These are phyloP conservation scores for Delia radicum DNA, from an alignment of 1,140 invertebrate genomes.

Conservation along the genomic window DNA sequence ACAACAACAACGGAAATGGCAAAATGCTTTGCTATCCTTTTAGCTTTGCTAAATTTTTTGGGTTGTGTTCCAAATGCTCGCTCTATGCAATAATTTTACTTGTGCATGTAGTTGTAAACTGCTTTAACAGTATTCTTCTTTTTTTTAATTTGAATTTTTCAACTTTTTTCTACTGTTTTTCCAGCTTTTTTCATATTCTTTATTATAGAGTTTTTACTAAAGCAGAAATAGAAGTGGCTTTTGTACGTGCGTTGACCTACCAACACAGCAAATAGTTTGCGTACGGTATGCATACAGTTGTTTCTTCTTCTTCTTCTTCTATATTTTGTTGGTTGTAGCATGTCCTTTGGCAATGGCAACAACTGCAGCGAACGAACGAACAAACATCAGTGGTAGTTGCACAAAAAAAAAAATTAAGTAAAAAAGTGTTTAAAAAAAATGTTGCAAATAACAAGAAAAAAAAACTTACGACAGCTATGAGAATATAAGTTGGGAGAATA, in stretches of 20 bases:
- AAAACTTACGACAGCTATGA: neutral
- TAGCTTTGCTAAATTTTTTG: neutral
- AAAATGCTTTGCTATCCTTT: neutral
- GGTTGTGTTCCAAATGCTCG: neutral
- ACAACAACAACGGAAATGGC: neutral
- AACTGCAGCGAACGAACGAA: neutral
- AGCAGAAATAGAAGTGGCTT: conserved; percentile 53
- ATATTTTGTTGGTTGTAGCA: neutral
- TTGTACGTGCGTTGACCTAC: conserved; percentile 56
- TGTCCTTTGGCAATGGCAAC: conserved; percentile 13
- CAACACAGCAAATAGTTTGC: conserved; percentile 19
- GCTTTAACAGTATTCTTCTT: conserved; percentile 32
- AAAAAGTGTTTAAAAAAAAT: too few relatives aligned
- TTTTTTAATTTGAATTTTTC: conserved; percentile 36
- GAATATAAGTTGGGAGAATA: neutral
- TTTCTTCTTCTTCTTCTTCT: neutral
- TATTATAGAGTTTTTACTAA: conserved; percentile 28
- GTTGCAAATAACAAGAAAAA: neutral
- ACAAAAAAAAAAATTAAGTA: too few relatives aligned
- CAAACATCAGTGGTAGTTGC: neutral
- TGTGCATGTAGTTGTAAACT: neutral
- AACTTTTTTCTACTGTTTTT: neutral
- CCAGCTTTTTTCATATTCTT: neutral
- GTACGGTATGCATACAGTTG: neutral
- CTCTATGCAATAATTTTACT: neutral